Conservation (phyloP, 1,140 invertebrate genomes). For the Cotesia chilonis region DNA sequence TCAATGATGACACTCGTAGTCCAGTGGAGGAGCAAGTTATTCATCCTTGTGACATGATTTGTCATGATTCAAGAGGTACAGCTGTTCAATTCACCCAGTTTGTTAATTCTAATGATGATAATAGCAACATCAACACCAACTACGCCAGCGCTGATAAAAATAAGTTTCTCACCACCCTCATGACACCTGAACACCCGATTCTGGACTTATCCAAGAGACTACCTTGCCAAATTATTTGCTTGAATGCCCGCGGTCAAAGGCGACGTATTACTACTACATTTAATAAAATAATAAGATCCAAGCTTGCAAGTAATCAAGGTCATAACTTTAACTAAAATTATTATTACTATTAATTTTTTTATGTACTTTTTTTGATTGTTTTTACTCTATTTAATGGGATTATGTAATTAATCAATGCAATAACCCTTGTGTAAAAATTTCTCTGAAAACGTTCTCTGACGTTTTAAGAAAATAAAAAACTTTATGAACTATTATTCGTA, state of each 20-base stretch:
- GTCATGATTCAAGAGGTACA: constrained; percentile 40
- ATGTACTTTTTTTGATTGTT: not conserved
- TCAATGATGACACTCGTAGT: constrained; percentile 38
- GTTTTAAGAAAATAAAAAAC: too few relatives aligned
- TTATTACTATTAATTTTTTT: not conserved
- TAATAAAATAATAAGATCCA: constrained; percentile 30
- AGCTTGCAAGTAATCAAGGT: constrained; percentile 8
- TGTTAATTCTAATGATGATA: constrained; percentile 19
- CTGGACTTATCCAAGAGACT: constrained; percentile 38
- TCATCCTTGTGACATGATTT: constrained; percentile 45
- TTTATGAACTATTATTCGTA: too few relatives aligned
- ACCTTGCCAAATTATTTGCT: constrained; percentile 40
- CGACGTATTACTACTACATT: constrained; percentile 37
- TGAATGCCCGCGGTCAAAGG: constrained; percentile 31
- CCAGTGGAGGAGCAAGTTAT: constrained; percentile 35
- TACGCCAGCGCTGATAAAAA: not conserved
- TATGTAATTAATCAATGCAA: not conserved
- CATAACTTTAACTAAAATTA: not conserved
- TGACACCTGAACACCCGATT: constrained; percentile 41
- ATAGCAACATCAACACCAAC: too few relatives aligned
- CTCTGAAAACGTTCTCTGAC: too few relatives aligned
- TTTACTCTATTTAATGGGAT: not conserved
- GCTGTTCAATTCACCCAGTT: constrained; percentile 41
- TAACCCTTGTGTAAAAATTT: not conserved
- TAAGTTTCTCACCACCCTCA: constrained; percentile 33